These are phyloP conservation scores for Vidua macroura DNA, from an alignment of 2,113 vertebrate species.

Conservation along the genomic window DNA sequence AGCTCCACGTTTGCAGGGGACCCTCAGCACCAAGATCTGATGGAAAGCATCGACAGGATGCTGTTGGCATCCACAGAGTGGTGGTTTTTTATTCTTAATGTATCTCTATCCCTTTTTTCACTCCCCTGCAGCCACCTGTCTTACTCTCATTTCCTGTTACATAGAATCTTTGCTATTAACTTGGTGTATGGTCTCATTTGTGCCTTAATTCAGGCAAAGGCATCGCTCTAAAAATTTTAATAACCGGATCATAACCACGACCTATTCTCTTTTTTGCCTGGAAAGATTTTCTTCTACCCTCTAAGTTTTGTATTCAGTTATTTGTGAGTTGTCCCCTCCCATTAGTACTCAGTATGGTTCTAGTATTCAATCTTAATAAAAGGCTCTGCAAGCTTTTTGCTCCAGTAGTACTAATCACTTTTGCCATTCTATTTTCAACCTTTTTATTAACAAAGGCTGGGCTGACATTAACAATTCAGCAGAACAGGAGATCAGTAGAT, in stretches of 20 bases:
- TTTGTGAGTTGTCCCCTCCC: not conserved
- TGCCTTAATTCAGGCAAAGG: rapidly evolving
- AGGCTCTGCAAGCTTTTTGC: not conserved
- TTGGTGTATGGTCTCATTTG: not conserved
- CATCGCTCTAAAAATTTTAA: rapidly evolving
- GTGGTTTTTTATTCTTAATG: not conserved
- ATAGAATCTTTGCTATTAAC: not conserved
- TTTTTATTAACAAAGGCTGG: not conserved
- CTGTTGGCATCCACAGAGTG: rapidly evolving
- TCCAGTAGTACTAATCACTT: not conserved
- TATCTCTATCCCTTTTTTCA: not conserved
- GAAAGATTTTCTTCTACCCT: not conserved
- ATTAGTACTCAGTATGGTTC: not conserved
- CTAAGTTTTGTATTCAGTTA: not conserved
- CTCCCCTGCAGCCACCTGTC: rapidly evolving
- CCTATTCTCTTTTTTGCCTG: not conserved
- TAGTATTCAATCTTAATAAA: not conserved
- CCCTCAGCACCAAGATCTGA: not conserved
- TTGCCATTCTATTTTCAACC: not conserved
- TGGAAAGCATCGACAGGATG: not conserved
- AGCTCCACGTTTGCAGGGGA: rapidly evolving
- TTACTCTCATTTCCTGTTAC: not conserved
- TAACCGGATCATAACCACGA: not conserved
- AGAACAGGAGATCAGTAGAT: not conserved
- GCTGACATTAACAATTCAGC: not conserved